Evolutionary conservation across 2,888 invertebrate species (phyloP), one percentile per base, ranked within the genome.

Genomic region (Bursaphelenchus okinawaensis): DNA sequence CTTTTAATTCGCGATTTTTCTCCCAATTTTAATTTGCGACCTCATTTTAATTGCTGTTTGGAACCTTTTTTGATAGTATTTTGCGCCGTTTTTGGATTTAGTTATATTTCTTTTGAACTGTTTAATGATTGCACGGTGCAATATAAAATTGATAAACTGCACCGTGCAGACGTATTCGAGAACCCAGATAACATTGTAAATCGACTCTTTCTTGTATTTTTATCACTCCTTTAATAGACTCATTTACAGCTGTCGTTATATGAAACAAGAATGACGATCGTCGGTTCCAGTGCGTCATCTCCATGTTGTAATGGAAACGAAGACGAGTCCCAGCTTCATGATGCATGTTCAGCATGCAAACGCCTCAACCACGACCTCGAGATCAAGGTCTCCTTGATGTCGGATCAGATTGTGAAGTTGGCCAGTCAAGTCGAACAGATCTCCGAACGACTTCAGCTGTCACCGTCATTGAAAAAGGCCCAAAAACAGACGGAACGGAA

Each of bases 181-280:
- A n/a, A n/a, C n/a, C n/a, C n/a, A n/a, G n/a, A n/a, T n/a, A n/a
- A n/a, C n/a, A n/a, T n/a, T 40, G 16, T 16, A 40, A 40, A 40
- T 40, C 40, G 40, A 12, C 40, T 16, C 12, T 40, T 40, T 40
- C 40, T 16, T 40, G 40, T 12, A 40, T 12, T 40, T 40, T n/a
- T n/a, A n/a, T n/a, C n/a, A n/a, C n/a, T n/a, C n/a, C n/a, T n/a
- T n/a, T n/a, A n/a, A n/a, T n/a, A n/a, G n/a, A n/a, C n/a, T n/a
- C 40, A 40, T 40, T 40, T 40, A 12, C 12, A n/a, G 16, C 40
- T n/a, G 3, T 40, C 40, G 40, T 40, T 40, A 16, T 40, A 40
- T 40, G 40, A 40, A 40, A n/a, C 56, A 24, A 56, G 27, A 6
- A 56, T 56, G 56, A 56, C 56, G 27, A 56, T 56, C 56, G 56